A percentile compares a stretch with the other conserved stretches of the same genome.
Conservation (phyloP, 2,797 vertebrate genomes). For the Bothrops alternatus region DNA sequence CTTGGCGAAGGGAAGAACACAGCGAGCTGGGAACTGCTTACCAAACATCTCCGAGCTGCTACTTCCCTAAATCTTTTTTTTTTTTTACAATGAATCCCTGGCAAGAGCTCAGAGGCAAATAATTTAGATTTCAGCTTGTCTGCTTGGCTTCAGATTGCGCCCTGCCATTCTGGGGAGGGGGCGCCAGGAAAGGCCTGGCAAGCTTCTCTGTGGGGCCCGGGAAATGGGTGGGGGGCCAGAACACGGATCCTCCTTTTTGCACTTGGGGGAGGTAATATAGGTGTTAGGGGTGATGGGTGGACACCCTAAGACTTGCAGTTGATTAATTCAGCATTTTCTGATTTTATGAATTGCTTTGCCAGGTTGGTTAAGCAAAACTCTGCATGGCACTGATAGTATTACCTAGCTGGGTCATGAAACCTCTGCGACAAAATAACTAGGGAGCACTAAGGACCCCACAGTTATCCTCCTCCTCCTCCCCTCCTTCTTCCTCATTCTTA, state of each 20-base stretch:
- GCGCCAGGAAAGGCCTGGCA: not conserved
- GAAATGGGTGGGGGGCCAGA: not conserved
- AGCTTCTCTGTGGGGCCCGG: not conserved
- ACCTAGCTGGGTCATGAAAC: not conserved
- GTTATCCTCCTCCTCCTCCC: too few species aligned
- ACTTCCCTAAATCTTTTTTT: not conserved
- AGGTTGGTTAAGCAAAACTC: not conserved
- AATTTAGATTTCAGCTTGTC: not conserved
- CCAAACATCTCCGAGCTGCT: not conserved
- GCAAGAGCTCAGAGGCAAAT: not conserved
- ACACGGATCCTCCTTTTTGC: not conserved
- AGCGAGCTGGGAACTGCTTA: not conserved
- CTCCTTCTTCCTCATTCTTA: not conserved
- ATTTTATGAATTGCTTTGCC: not conserved
- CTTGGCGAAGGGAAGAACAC: not conserved
- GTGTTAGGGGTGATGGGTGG: not conserved
- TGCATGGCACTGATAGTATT: not conserved
- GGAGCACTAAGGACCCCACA: not conserved
- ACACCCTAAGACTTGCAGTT: not conserved
- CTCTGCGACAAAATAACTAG: not conserved
- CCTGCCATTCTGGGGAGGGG: not conserved
- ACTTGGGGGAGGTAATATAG: not conserved
- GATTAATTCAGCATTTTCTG: not conserved
- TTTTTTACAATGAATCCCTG: not conserved
- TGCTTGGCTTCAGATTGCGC: not conserved